These are phyloP conservation scores for Melitaea athalia DNA, from an alignment of 2,888 invertebrate species.

Conservation along the genomic window DNA sequence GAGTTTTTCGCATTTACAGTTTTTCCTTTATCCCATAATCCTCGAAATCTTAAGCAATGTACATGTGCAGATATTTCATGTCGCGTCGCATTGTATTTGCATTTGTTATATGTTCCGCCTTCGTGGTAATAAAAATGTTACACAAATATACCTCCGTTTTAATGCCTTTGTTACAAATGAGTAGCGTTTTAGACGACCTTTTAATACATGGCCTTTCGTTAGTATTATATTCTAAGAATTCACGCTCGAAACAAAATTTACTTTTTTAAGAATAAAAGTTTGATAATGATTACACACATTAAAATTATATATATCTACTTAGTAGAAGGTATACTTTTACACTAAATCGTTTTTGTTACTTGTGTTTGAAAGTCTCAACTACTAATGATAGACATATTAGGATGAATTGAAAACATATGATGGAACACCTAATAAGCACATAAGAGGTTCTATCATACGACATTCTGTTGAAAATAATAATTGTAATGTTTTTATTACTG, in stretches of 20 bases:
- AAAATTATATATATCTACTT: too few relatives aligned
- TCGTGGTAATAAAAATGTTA: conserved; percentile 21
- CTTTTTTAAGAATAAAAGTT: not conserved
- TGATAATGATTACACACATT: too few relatives aligned
- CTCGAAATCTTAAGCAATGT: conserved; percentile 32
- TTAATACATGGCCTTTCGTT: not conserved
- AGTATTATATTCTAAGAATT: too few relatives aligned
- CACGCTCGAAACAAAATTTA: not conserved
- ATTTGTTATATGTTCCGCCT: conserved; percentile 31
- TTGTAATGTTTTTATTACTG: too few relatives aligned
- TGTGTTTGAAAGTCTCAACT: too few relatives aligned
- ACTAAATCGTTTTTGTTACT: too few relatives aligned
- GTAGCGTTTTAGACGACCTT: conserved; percentile 5
- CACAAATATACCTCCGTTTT: conserved; percentile 14
- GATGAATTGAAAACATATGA: too few relatives aligned
- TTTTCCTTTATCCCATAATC: conserved; percentile 31
- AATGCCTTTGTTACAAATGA: conserved; percentile 1
- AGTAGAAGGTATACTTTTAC: too few relatives aligned
- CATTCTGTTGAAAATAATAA: too few relatives aligned
- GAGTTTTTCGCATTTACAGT: conserved; percentile 31
- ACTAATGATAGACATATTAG: too few relatives aligned
- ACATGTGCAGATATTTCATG: conserved; percentile 32
- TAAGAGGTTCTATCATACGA: not conserved
- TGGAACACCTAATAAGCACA: not conserved
- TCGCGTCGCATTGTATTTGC: conserved; percentile 34